These are phyloP conservation scores for Mormyrops attenuatus DNA, from an alignment of 2,797 vertebrate genomes.

Conservation along the genomic window DNA sequence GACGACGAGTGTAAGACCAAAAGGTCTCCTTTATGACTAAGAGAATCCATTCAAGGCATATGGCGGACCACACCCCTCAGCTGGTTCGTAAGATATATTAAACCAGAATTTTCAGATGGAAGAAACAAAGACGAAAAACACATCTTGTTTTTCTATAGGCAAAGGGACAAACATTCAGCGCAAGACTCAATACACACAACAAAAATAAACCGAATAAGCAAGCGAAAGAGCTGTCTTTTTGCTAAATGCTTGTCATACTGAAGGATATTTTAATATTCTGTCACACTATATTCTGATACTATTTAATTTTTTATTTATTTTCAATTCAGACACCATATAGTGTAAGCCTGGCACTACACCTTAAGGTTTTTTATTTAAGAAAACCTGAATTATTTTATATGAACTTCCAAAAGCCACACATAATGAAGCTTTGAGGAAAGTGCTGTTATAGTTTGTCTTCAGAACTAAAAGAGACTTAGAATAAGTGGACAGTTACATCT, in stretches of 20 bases:
- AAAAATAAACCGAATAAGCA: neutral
- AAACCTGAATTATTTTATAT: neutral
- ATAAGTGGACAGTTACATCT: slow-evolving; percentile 5
- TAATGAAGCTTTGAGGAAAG: neutral
- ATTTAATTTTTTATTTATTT: neutral
- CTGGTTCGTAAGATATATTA: neutral
- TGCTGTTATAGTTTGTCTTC: neutral
- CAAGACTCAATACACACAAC: neutral
- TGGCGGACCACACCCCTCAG: neutral
- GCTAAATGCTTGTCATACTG: neutral
- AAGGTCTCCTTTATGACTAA: neutral
- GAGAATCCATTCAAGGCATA: neutral
- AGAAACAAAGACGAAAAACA: neutral
- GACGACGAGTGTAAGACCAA: slow-evolving; percentile 25
- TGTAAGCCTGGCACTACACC: neutral
- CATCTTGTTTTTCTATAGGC: neutral
- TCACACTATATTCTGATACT: neutral
- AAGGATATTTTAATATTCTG: neutral
- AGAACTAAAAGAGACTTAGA: neutral
- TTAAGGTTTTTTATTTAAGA: neutral
- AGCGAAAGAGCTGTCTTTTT: neutral
- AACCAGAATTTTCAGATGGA: neutral
- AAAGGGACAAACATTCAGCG: neutral
- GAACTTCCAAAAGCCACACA: neutral
- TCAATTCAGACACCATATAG: neutral